Evolutionary conservation across 2,113 vertebrate species (phyloP), one percentile per base, ranked within the genome.

Genomic region (Cyprinus carpio): DNA sequence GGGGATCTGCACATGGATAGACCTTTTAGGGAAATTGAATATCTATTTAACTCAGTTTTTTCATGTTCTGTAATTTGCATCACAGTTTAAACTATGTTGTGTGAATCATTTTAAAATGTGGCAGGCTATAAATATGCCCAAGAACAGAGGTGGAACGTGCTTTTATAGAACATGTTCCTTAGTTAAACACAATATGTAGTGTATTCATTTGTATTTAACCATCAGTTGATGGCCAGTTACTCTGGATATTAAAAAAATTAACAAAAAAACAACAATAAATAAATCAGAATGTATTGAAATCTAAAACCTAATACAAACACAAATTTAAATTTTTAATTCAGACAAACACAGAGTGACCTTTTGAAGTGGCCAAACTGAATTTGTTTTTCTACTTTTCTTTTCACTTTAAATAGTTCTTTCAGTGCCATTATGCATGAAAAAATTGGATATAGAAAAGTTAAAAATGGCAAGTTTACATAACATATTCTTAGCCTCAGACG

Each of bases 361-460:
- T 94, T 75, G 85, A 90, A 90, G 89, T 90, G 89, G 90, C 90
- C 89, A 87, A 91, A 78, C 88, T 92, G 90, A 89, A 76, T 87
- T 92, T 90, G 90, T 92, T 93, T 90, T 85, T 92, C 92, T 91
- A 90, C 91, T 90, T 93, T 91, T 89, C 20, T 34, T 58, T 76
- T 51, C 23, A 84, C 86, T 84, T 88, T 88, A 90, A 92, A 91
- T 84, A 27, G 25, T 37, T 54, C 87, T 92, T 91, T 91, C 93
- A 93, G 93, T 94, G 92, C 91, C 92, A 90, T 94, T 92, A 93
- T 62, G n/a, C 34, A 85, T 85, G n/a, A n/a, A n/a, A n/a, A 84
- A 75, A 81, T 43, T 81, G 43, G 40, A 81, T 49, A 7, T 31
- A 49, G 11, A 25, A 25, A 81, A 78, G 16, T 31, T 18, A 16